A percentile compares a stretch with the other conserved stretches of the same genome.
Conservation (phyloP, 2,113 vertebrate species). For the Poeciliopsis occidentalis region DNA sequence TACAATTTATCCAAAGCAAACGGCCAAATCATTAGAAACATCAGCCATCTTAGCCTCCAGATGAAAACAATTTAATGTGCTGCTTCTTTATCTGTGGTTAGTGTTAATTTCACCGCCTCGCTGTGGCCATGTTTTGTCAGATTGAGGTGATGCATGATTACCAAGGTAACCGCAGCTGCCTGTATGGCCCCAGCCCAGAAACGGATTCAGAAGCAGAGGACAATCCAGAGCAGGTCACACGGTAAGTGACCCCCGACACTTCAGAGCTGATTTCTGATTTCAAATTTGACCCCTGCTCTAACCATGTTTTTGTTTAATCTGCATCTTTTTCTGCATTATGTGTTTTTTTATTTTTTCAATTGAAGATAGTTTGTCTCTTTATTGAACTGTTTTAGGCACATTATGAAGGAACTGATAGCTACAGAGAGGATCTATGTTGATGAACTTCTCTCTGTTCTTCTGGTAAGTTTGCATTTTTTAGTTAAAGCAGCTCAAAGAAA, state of each 20-base stretch:
- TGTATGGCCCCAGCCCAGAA: conserved; percentile 61
- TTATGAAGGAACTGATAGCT: conserved; percentile 91
- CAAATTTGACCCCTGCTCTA: not conserved
- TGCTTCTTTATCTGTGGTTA: too few species aligned
- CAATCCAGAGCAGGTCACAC: conserved; percentile 85
- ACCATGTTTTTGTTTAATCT: not conserved
- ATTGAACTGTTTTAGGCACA: conserved; percentile 77
- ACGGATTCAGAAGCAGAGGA: conserved; percentile 85
- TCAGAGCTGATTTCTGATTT: not conserved
- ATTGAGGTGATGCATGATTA: conserved; percentile 92
- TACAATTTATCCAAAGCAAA: not conserved
- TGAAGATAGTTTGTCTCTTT: not conserved
- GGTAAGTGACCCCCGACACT: conserved; percentile 69
- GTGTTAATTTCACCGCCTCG: too few species aligned
- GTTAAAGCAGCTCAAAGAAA: not conserved
- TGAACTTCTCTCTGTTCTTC: conserved; percentile 89
- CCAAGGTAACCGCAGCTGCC: conserved; percentile 84
- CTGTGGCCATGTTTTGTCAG: conserved; percentile 72
- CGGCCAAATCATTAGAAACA: too few species aligned
- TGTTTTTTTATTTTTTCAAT: not conserved
- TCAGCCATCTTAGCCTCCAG: too few species aligned
- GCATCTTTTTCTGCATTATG: not conserved
- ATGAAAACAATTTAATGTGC: too few species aligned
- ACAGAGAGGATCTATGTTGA: conserved; percentile 92
- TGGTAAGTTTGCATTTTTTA: conserved; percentile 78